Evolutionary conservation across 2,113 vertebrate genomes (phyloP), one percentile per base, ranked within the genome.

Genomic region (Equus quagga): DNA sequence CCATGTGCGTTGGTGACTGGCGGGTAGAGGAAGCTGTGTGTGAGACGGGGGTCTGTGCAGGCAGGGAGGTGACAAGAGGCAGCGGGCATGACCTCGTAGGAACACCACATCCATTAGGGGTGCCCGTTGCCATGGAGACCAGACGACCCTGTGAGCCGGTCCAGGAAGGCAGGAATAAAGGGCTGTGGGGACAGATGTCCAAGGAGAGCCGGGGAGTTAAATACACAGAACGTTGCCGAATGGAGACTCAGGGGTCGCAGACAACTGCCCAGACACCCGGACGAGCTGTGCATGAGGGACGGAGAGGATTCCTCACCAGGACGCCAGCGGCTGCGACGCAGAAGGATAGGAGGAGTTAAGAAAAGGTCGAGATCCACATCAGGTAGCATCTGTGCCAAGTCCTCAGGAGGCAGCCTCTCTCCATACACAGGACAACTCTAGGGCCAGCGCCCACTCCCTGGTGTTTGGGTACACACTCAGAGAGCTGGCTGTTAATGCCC

Each of bases 1-100:
- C 2, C 0, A 54, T 1, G 44, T n/a, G 31, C 0, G 0, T 0
- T 24, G 60, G 51, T 31, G 54, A 60, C 2, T 8, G 9, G 67
- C 41, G 69, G 21, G 65, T 3, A 36, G 62, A 51, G 36, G 46
- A 23, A 73, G 54, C 86, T 60, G 49, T 24, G 54, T 13, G 78
- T 46, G 65, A 46, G 51, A 15, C 5, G 31, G 56, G 31, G 64
- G 3, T 4, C 3, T 7, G 8, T 28, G 33, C 21, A 13, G n/a
- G 67, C 73, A 26, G 73, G 72, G 85, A 93, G 70, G 69, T 41
- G 82, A 89, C 60, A 54, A 70, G 70, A 88, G 46, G 65, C 60
- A 64, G 67, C 8, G 0, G 41, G 28, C 24, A 14, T 94, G 91
- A 89, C 89, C 84, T 92, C n/a, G 0, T 4, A 60, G 60, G 76